Evolutionary conservation across 2,888 invertebrate species (phyloP), one percentile per base, ranked within the genome.

Genomic region (Nemoura dubitans): DNA sequence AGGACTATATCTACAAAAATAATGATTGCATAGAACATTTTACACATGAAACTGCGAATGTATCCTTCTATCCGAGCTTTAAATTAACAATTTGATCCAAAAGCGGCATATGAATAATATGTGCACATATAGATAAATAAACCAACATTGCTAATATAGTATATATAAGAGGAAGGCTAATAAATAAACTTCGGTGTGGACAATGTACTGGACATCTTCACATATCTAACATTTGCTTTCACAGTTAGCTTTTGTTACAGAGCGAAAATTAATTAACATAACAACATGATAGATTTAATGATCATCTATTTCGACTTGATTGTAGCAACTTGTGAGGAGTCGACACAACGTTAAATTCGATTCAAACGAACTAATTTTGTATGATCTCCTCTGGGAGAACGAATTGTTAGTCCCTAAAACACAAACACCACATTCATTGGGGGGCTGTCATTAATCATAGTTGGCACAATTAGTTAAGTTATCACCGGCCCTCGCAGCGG

Each of bases 401-500:
- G 81, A 16, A n/a, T n/a, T 6, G 30, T 5, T 27, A 21, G 81
- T 81, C 14, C n/a, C 84, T 76, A 84, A 5, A 76, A 27, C 59
- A 27, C 14, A 76, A 76, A 84, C 59, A 59, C 27, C 76, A 59
- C 59, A 84, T 76, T 28, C 84, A 84, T 30, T 25, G 43, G 25
- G 30, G n/a, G 36, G 26, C 26, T 76, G 21, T 84, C 84, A 84
- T 76, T 84, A 26, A 84, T 84, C 84, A 84, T 76, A 76, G 76
- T 84, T 84, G 84, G 84, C 84, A 84, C 84, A 84, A 76, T 84
- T 84, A 84, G 84, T 84, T 76, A 76, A 76, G 59, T 84, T 59
- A 76, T 84, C 28, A 81, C 28, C 29, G 81, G 29, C 28, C 29
- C 29, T 30, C 29, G 14, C 27, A 28, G 81, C n/a, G 29, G 28